phyloP scores from a whole-genome alignment of 2,888 invertebrate genomes.

The Pandemis corylana region DNA sequence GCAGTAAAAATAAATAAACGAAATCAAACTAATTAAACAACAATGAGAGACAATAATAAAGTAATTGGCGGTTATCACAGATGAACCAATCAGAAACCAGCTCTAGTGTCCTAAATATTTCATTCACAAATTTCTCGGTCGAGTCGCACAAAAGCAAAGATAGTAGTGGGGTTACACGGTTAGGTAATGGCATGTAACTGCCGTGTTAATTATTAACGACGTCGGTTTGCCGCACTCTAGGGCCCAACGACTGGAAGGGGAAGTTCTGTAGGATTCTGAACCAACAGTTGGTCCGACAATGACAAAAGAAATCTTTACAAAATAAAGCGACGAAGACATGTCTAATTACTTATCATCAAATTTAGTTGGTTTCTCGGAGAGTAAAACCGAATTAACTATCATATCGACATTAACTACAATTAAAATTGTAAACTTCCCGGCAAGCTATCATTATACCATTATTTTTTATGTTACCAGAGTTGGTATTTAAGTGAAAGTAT shows the following conservation, averaged over 20 bases:
- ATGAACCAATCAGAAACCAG: too few species aligned
- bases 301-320: background rate
- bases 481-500: slow-evolving; percentile 33
- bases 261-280: slow-evolving; percentile 15
- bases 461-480: slow-evolving; percentile 31
- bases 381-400: background rate
- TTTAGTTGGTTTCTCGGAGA: background rate
- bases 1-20: too few species aligned
- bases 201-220: slow-evolving; percentile 38
- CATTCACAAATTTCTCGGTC: slow-evolving; percentile 3
- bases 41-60: background rate
- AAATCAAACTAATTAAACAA: too few species aligned
- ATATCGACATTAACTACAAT: slow-evolving; percentile 10
- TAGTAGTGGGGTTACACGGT: slow-evolving; percentile 22
- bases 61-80: too few species aligned
- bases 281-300: slow-evolving; percentile 18
- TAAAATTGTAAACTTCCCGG: slow-evolving; percentile 17
- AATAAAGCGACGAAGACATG: background rate
- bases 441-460: slow-evolving; percentile 34
- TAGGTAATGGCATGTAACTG: slow-evolving; percentile 19
- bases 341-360: background rate
- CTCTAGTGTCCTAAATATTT: background rate
- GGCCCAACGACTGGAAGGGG: slow-evolving; percentile 23
- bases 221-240: slow-evolving; percentile 28
- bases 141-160: too few species aligned